These are phyloP conservation scores for Plagodis pulveraria DNA, from an alignment of 2,888 invertebrate species.

Conservation along the genomic window DNA sequence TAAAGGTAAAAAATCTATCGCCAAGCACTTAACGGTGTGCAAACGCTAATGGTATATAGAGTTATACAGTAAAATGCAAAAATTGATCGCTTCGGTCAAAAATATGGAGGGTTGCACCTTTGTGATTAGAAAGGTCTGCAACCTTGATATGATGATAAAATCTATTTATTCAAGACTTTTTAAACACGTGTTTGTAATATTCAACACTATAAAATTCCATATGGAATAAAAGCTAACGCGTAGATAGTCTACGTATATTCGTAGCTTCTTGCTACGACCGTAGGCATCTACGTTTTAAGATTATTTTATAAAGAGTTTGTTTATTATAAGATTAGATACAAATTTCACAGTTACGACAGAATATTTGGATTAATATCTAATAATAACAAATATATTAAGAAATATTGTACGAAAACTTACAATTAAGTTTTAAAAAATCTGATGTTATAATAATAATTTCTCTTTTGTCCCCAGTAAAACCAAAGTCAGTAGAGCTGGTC, in stretches of 20 bases:
- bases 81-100: too few relatives aligned
- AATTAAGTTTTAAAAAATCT: neutral
- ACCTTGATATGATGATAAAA: neutral
- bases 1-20: too few relatives aligned
- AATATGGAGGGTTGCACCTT: too few relatives aligned
- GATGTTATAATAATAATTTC: conserved; percentile 2
- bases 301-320: too few relatives aligned
- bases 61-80: too few relatives aligned
- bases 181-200: conserved; percentile 13
- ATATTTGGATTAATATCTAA: too few relatives aligned
- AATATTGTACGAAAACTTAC: neutral
- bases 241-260: conserved; percentile 12
- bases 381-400: neutral
- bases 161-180: neutral
- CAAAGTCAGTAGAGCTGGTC: conserved; percentile 89
- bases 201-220: conserved; percentile 12
- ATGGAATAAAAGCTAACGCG: conserved; percentile 16
- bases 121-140: too few relatives aligned
- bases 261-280: conserved; percentile 15
- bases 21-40: too few relatives aligned
- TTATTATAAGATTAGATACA: neutral
- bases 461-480: conserved; percentile 89
- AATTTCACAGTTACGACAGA: neutral
- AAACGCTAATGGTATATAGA: too few relatives aligned
- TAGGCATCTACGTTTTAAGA: neutral